Base-by-base conservation (phyloP, 2,113 vertebrate genomes). In the Oryzias curvinotus region DNA sequence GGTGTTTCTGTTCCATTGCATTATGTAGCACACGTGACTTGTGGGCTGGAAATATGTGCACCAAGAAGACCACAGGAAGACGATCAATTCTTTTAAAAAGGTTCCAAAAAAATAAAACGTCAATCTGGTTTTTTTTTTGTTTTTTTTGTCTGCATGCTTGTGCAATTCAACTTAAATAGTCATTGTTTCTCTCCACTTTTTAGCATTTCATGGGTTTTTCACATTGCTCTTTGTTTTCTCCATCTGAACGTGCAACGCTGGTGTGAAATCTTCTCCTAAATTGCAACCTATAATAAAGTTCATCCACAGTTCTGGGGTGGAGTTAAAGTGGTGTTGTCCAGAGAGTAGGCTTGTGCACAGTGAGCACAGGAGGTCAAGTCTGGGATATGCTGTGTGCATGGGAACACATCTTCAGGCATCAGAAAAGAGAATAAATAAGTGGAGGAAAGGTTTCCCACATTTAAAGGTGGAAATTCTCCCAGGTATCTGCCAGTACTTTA, bases 111-210 rank as follows among this genome's bases (percentile, higher is more conserved):
- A 54, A 16, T 23, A 60, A 67, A 52, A n/a, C n/a, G 43, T 66
- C 21, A 49, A 4, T 67, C 45, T 71, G 42, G n/a, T n/a, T n/a
- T n/a, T n/a, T n/a, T 36, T 10, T 36, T 36, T 36, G 21, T 23
- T 12, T 36, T 36, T 23, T 23, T 30, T 30, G 8, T 59, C 17
- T 52, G 53, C 71, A 73, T 63, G 63, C 57, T 41, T 54, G 67
- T 64, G 52, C 30, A 52, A 30, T 46, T 68, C 26, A 77, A 74
- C 71, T 48, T 63, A 26, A 52, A 65, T 30, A 51, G 26, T 28
- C 4, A 17, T 55, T 42, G 42, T 61, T 43, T 62, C 60, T 61
- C 78, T 83, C 82, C 81, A 75, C 72, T 86, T 46, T 58, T 49
- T 58, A 66, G 45, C 56, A 54, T 65, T 30, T 67, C 80, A 81